Conservation (phyloP, 2,113 vertebrate genomes). For the Centropus bengalensis region DNA sequence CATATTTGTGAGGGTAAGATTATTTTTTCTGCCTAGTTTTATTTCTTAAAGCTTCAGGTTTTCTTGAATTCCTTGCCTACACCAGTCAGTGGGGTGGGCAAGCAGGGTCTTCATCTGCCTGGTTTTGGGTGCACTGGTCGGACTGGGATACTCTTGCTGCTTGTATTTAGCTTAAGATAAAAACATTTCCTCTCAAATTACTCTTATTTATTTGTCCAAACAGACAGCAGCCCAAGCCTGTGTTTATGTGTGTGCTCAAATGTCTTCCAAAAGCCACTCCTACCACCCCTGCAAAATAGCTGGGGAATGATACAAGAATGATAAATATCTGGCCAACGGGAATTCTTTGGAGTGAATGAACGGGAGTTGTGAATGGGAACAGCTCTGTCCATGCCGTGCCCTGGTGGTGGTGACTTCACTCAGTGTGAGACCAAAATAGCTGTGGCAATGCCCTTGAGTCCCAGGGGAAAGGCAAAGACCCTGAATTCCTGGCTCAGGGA, state of each 20-base stretch:
- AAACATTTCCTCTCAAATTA: not conserved
- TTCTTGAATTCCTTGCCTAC: not conserved
- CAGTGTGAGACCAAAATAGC: rapidly evolving
- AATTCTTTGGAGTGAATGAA: conserved; percentile 21
- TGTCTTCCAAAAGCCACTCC: conserved; percentile 45
- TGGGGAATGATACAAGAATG: conserved; percentile 29
- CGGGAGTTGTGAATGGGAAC: conserved; percentile 3
- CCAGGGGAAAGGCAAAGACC: not conserved
- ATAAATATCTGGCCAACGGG: conserved; percentile 22
- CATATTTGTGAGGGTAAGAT: not conserved
- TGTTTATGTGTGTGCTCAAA: not conserved
- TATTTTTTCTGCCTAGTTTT: not conserved
- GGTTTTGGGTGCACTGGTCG: not conserved
- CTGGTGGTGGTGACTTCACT: not conserved
- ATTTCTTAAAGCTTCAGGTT: not conserved
- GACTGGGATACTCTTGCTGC: not conserved
- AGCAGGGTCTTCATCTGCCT: not conserved
- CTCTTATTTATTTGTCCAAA: conserved; percentile 41
- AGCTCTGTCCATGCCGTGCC: rapidly evolving
- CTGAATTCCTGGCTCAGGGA: not conserved
- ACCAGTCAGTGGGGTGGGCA: not conserved
- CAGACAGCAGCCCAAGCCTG: not conserved
- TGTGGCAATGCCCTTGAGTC: not conserved
- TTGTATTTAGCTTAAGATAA: not conserved
- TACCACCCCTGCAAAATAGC: conserved; percentile 55